A percentile compares a stretch with the other conserved stretches of the same genome.
Conservation (phyloP, 2,797 vertebrate species). For the Acanthopagrus latus region DNA sequence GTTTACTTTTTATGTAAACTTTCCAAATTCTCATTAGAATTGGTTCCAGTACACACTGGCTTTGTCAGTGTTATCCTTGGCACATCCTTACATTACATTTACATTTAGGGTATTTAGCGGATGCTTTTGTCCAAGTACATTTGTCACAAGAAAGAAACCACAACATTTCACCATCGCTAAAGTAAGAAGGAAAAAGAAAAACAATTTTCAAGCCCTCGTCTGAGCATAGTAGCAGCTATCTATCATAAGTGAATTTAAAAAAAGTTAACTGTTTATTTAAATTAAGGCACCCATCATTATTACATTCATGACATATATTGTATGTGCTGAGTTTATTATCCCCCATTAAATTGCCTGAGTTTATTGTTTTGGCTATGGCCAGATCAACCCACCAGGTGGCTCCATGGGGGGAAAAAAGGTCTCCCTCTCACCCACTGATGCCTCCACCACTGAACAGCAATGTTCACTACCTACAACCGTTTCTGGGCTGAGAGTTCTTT, state of each 20-base stretch:
- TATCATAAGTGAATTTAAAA: neutral
- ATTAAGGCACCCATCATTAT: neutral
- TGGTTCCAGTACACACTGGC: too few relatives aligned
- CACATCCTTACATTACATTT: too few relatives aligned
- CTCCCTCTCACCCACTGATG: neutral
- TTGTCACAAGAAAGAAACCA: too few relatives aligned
- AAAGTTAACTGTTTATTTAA: neutral
- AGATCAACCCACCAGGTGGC: constrained; percentile 23
- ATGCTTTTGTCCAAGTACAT: too few relatives aligned
- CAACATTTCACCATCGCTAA: too few relatives aligned
- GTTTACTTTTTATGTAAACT: neutral
- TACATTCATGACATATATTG: neutral
- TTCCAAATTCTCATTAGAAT: too few relatives aligned
- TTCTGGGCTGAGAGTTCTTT: neutral
- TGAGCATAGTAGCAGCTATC: too few relatives aligned
- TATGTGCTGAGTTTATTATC: neutral
- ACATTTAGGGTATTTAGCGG: too few relatives aligned
- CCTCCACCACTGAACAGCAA: neutral
- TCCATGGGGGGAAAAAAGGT: neutral
- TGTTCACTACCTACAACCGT: neutral
- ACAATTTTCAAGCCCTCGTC: too few relatives aligned
- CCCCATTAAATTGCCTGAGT: too few relatives aligned
- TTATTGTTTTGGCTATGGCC: neutral
- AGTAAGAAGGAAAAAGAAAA: too few relatives aligned
- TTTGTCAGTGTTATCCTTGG: too few relatives aligned